Conservation (phyloP, 2,888 invertebrate genomes). For the Frankliniella intonsa region DNA sequence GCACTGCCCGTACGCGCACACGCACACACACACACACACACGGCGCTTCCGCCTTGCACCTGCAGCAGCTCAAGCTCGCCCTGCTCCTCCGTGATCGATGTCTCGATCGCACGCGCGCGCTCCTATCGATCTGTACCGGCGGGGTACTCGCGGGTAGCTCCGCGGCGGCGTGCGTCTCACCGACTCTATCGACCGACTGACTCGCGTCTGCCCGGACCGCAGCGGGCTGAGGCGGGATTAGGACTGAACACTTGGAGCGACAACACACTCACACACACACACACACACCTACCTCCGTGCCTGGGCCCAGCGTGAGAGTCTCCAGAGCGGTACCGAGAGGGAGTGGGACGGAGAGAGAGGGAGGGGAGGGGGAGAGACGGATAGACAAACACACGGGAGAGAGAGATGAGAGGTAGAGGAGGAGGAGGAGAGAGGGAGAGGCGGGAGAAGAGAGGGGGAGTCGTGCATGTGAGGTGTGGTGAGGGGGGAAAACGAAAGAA, state of each 20-base stretch:
- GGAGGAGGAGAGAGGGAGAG: neutral
- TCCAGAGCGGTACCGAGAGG: neutral
- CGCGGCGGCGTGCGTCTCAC: neutral
- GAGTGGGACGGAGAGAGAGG: neutral
- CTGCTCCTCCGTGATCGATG: no score
- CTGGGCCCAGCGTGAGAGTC: constrained; percentile 19
- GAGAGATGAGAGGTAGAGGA: neutral
- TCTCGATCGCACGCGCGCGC: neutral
- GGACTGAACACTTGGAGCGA: neutral
- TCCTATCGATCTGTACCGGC: neutral
- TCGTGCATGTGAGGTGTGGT: neutral
- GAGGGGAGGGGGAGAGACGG: neutral
- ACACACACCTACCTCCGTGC: neutral
- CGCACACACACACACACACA: neutral
- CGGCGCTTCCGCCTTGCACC: neutral
- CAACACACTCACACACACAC: neutral
- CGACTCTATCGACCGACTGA: neutral
- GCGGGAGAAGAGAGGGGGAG: neutral
- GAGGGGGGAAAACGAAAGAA: neutral
- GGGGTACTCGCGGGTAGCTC: neutral
- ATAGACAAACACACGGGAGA: neutral
- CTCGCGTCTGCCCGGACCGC: neutral
- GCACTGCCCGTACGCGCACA: neutral
- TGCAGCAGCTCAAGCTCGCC: neutral
- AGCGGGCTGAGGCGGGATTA: constrained; percentile 4